Evolutionary conservation across 2,888 invertebrate species (phyloP), one percentile per base, ranked within the genome.

Genomic region (Dicyrtoma fusca): DNA sequence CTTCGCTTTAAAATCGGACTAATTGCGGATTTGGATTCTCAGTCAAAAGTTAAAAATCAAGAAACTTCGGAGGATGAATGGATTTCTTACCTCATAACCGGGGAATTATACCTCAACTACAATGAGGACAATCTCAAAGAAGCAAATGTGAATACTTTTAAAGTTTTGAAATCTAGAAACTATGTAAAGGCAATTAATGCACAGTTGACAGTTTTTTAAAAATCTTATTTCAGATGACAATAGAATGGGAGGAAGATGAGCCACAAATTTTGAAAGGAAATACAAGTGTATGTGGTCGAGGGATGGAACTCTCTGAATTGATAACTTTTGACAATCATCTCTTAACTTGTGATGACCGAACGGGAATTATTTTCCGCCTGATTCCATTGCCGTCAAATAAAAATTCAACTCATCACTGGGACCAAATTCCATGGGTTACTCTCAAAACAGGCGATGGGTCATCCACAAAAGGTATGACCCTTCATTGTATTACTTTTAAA

Each of bases 291-390:
- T 94, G 92, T 82, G 95, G 92, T 3, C 87, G 97, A 80, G 96
- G 95, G 1, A 97, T 98, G 96, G 98, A 99, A 83, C 86, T 99
- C 3, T 98, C 97, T 0, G 98, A 99, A 82, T 86, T 99, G 70
- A 89, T 93, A 71, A 92, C 94, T 0, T 99, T 92, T 83, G 91
- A 98, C 86, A 97, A 97, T 0, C 89, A 89, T 83, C 84, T 99
- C 47, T 87, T 94, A 42, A 90, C 93, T 5, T 92, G 97, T 82
- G 98, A 98, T 85, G 98, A 99, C 84, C 87, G 97, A 77, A 97
- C 97, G 42, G 99, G 99, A n/a, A 82, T 86, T 66, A 85, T 97
- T 73, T 83, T 88, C 13, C 88, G 90, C 76, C 87, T 87, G 82
- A 87, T 89, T 53, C 86, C 90, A 79, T 93, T 94, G 63, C 65